Evolutionary conservation across 2,888 invertebrate genomes (phyloP).

Genomic region (Diogma glabrata): DNA sequence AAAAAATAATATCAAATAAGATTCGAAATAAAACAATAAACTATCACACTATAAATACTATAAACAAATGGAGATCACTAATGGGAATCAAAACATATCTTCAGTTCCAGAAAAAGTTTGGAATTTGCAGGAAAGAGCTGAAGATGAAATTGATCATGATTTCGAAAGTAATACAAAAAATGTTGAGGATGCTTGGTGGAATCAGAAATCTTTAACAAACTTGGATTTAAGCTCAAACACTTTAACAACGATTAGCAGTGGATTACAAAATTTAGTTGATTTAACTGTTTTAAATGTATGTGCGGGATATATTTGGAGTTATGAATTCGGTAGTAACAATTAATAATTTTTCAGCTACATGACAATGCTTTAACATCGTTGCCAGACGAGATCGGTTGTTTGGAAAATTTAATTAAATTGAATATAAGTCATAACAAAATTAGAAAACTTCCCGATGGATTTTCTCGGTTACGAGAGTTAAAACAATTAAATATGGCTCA

Average conservation of each 20-base stretch:
- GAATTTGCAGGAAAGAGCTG: constrained; percentile 54
- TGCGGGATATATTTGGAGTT: not conserved
- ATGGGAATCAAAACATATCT: constrained; percentile 15
- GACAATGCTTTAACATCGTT: constrained; percentile 65
- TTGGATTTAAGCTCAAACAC: constrained; percentile 69
- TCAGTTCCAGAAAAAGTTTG: constrained; percentile 63
- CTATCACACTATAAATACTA: too few relatives aligned
- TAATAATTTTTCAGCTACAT: constrained; percentile 50
- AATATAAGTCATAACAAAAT: constrained; percentile 61
- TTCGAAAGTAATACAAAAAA: constrained; percentile 42
- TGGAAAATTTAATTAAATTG: constrained; percentile 53
- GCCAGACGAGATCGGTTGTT: constrained; percentile 59
- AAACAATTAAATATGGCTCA: constrained; percentile 60
- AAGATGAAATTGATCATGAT: constrained; percentile 44
- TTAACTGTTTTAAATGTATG: constrained; percentile 57
- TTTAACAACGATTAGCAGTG: constrained; percentile 48
- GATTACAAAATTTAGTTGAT: constrained; percentile 53
- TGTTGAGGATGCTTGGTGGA: constrained; percentile 69
- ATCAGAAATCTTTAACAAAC: constrained; percentile 60
- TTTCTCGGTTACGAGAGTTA: constrained; percentile 58
- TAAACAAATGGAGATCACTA: constrained; percentile 5
- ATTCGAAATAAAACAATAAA: not conserved
- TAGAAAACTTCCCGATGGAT: constrained; percentile 45
- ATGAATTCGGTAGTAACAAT: not conserved
- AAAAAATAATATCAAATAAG: not conserved